phyloP scores from a whole-genome alignment of 2,797 vertebrate species.

The Sebastes trivittatus region DNA sequence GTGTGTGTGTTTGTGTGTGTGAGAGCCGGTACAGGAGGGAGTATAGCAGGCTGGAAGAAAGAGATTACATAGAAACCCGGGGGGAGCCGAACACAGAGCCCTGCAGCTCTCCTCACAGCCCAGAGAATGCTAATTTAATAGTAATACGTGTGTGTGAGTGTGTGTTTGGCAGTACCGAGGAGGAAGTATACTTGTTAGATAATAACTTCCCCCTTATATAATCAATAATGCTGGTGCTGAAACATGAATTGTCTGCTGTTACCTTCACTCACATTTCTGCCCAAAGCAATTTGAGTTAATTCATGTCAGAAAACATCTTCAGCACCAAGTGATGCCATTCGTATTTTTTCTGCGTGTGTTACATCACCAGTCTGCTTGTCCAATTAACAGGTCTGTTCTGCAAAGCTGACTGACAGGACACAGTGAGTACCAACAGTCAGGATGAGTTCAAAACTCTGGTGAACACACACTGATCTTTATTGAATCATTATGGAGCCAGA shows the following conservation, averaged over 20 bases:
- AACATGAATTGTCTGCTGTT: conserved; percentile 12
- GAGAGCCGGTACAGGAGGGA: not conserved
- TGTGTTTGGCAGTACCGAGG: not conserved
- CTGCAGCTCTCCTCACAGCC: conserved; percentile 42
- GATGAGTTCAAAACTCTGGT: not conserved
- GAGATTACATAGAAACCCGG: conserved; percentile 55
- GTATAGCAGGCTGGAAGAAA: conserved; percentile 46
- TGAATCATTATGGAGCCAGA: not conserved
- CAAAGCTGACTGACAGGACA: not conserved
- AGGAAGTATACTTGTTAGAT: not conserved
- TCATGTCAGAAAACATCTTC: conserved; percentile 1
- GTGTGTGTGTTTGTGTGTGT: not conserved
- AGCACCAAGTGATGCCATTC: not conserved
- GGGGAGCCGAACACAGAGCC: conserved; percentile 35
- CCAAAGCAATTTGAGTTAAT: not conserved
- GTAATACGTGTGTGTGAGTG: not conserved
- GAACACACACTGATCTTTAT: not conserved
- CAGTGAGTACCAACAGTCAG: not conserved
- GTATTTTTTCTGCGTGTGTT: not conserved
- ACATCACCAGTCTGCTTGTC: not conserved
- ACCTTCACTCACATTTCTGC: conserved; percentile 8
- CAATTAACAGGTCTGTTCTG: conserved; percentile 48
- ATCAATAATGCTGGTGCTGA: conserved; percentile 23
- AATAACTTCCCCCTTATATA: conserved; percentile 5
- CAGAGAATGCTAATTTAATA: conserved; percentile 45